Evolutionary conservation across 2,797 vertebrate genomes (phyloP).

Genomic region (Falco rusticolus): DNA sequence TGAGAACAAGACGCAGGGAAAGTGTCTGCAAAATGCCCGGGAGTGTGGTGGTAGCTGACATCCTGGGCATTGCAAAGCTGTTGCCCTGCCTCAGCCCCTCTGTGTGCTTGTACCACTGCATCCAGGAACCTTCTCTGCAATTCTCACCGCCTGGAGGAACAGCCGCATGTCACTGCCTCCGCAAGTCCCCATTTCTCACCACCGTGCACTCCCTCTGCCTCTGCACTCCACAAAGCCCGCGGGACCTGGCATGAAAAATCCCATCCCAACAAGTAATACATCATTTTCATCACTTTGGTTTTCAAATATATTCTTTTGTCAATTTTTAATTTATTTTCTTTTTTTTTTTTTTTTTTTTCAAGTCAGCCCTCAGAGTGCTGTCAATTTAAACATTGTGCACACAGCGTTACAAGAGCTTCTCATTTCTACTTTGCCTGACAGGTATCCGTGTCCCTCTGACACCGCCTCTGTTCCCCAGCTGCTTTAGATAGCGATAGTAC

Average conservation of each 20-base stretch:
- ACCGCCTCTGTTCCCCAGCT: not conserved
- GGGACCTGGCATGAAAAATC: not conserved
- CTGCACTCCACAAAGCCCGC: not conserved
- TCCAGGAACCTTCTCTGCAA: not conserved
- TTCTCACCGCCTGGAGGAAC: not conserved
- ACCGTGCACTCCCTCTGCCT: fast-evolving
- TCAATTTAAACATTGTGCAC: not conserved
- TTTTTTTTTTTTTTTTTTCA: not conserved
- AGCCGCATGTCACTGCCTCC: not conserved
- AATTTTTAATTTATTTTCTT: not conserved
- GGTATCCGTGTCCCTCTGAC: not conserved
- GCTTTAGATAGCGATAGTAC: slow-evolving; percentile 1
- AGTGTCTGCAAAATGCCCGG: not conserved
- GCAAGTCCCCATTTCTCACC: not conserved
- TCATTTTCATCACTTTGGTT: slow-evolving; percentile 10
- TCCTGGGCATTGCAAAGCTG: not conserved
- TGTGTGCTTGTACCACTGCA: not conserved
- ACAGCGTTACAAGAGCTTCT: not conserved
- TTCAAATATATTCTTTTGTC: slow-evolving; percentile 41
- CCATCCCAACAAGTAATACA: slow-evolving; percentile 4
- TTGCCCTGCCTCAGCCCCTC: not conserved
- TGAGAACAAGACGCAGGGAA: not conserved
- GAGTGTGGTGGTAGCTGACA: not conserved
- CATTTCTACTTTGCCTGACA: slow-evolving; percentile 52
- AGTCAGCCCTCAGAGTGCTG: not conserved